Percentiles rank a stretch among this genome's conserved stretches.
phyloP scores from a whole-genome alignment of 1,140 invertebrate species.

The Heterodera schachtii region DNA sequence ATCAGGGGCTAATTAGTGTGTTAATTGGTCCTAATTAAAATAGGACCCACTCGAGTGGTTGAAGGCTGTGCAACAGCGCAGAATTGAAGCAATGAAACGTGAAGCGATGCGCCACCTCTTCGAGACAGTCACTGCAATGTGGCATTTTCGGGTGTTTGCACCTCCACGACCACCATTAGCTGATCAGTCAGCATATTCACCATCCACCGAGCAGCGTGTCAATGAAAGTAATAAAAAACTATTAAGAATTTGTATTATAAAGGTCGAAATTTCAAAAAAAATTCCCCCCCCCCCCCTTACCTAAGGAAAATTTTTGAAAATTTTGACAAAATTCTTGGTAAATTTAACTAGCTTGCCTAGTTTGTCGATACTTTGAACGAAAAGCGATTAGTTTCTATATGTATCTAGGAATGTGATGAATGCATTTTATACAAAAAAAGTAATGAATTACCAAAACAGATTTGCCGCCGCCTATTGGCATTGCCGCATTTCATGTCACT shows the following conservation, averaged over 20 bases:
- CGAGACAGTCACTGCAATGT: conserved; percentile 62
- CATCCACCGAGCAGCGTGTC: conserved; percentile 32
- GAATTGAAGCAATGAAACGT: conserved; percentile 65
- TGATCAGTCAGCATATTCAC: conserved; percentile 36
- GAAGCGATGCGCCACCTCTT: conserved; percentile 65
- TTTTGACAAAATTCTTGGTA: too few relatives aligned
- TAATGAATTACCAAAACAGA: conserved; percentile 8
- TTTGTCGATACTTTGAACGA: too few relatives aligned
- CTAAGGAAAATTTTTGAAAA: too few relatives aligned
- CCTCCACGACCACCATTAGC: conserved; percentile 3
- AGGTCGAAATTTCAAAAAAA: too few relatives aligned
- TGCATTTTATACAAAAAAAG: too few relatives aligned
- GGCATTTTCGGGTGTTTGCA: background rate
- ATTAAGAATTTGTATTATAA: background rate
- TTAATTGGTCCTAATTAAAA: background rate
- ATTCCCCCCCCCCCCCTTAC: too few relatives aligned
- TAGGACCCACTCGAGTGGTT: conserved; percentile 63
- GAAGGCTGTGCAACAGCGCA: conserved; percentile 63
- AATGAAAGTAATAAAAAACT: conserved; percentile 5
- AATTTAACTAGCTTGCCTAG: too few relatives aligned
- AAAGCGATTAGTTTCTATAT: too few relatives aligned
- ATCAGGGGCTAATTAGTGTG: too few relatives aligned
- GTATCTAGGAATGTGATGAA: too few relatives aligned
- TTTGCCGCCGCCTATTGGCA: conserved; percentile 49
- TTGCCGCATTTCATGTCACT: conserved; percentile 61